Evolutionary conservation across 2,113 vertebrate genomes (phyloP).

Genomic region (Eolophus roseicapilla): DNA sequence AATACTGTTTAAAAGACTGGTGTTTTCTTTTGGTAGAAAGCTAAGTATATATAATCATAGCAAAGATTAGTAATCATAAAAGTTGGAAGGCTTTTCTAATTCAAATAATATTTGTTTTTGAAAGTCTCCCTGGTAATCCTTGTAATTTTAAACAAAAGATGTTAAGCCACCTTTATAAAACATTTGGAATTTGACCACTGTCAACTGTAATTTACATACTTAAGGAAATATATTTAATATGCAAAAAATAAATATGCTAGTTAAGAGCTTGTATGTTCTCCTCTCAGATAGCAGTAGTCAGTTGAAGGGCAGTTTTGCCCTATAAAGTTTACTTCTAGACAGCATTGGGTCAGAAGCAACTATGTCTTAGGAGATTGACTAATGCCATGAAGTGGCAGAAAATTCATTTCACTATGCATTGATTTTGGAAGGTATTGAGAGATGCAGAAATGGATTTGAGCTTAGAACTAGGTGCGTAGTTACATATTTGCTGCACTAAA

Average conservation of each 20-base stretch:
- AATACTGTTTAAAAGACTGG: neutral
- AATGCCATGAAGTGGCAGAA: neutral
- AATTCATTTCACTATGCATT: neutral
- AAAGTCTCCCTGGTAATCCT: neutral
- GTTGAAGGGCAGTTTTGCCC: neutral
- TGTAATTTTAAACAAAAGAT: neutral
- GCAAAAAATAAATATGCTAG: neutral
- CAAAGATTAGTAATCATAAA: neutral
- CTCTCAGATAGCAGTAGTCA: neutral
- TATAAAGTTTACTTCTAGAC: neutral
- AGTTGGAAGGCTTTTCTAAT: neutral
- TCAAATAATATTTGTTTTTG: neutral
- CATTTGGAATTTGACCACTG: neutral
- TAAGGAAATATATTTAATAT: neutral
- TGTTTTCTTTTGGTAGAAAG: neutral
- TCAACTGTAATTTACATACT: neutral
- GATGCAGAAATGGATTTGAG: neutral
- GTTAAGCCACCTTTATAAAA: neutral
- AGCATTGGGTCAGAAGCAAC: neutral
- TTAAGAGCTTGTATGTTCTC: neutral
- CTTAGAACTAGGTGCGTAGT: neutral
- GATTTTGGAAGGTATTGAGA: neutral
- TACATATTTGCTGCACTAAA: neutral
- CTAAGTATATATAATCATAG: neutral
- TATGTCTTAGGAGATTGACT: neutral